Base-by-base conservation (phyloP, 2,113 vertebrate species). In the Etheostoma spectabile region DNA sequence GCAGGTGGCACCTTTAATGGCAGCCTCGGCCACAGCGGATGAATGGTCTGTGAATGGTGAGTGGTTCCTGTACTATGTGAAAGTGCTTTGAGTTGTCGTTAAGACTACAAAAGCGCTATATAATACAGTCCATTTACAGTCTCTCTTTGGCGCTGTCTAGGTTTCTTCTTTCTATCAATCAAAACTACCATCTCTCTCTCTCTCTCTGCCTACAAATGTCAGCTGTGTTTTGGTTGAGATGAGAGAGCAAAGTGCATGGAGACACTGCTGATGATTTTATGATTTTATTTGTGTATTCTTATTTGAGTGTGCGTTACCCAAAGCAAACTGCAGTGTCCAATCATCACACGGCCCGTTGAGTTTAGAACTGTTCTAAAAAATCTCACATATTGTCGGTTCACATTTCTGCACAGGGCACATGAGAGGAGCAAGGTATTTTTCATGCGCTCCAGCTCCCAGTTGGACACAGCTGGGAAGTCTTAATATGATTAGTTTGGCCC, bases 401-500 rank as follows among this genome's bases (percentile, higher is more conserved):
- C 12, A 12, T 57, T 8, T 56, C 55, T 35, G 24, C 38, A 8
- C 10, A 64, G 21, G 35, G 16, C 48, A 18, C 27, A 2, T 22
- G 11, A 38, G 21, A 46, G 1, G 21, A 46, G 1, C 45, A 5
- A 3, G 8, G 1, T 21, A 27, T 35, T 77, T 42, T 30, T 71
- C 48, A 63, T 21, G 35, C 3, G 56, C 53, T 69, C 51, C 53
- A 68, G 14, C 57, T 59, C 52, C 52, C 51, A 15, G 74, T 5
- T 22, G 59, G 51, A 45, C 71, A 18, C 72, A 64, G 72, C 74
- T 74, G 56, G 59, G 42, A 49, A 45, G 14, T 69, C 74, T 53
- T 77, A 56, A 60, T 62, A 33, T 66, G 30, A 82, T 78, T 82
- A 79, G 59, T 87, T 84, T 66, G 57, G 30, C 24, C 68, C 24